Conservation (phyloP, 2,113 vertebrate genomes). For the Glaucomys volans region DNA sequence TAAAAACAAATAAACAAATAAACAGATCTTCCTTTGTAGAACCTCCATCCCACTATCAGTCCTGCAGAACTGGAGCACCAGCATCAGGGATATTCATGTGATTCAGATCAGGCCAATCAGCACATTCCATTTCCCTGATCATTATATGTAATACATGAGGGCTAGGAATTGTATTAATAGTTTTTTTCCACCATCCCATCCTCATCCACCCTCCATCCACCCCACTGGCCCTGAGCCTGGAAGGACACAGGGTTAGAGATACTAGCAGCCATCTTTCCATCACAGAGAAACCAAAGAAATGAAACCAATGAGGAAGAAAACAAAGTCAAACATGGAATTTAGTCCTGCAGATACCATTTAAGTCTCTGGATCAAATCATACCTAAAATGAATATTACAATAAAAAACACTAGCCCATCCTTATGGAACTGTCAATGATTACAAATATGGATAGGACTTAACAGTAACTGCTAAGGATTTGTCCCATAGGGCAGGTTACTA, state of each 20-base stretch:
- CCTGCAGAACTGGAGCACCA: not conserved
- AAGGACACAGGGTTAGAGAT: not conserved
- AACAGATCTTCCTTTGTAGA: slow-evolving; percentile 10
- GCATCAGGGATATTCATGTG: not conserved
- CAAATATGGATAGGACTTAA: not conserved
- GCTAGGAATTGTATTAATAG: not conserved
- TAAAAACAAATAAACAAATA: not conserved
- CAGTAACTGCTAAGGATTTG: not conserved
- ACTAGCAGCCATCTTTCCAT: not conserved
- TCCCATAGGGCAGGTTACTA: not conserved
- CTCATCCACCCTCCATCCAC: too few species aligned
- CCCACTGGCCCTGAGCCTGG: not conserved
- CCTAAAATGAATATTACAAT: not conserved
- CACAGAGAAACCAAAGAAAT: not conserved
- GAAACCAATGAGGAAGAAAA: not conserved
- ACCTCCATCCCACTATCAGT: not conserved
- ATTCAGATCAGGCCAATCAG: not conserved
- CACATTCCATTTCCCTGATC: not conserved
- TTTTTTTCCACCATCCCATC: not conserved
- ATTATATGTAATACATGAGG: not conserved
- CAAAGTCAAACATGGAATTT: not conserved
- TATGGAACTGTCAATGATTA: not conserved
- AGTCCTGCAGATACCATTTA: not conserved
- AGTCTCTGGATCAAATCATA: not conserved
- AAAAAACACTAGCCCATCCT: not conserved